phyloP scores from a whole-genome alignment of 2,113 vertebrate species.

The Bombycilla garrulus region DNA sequence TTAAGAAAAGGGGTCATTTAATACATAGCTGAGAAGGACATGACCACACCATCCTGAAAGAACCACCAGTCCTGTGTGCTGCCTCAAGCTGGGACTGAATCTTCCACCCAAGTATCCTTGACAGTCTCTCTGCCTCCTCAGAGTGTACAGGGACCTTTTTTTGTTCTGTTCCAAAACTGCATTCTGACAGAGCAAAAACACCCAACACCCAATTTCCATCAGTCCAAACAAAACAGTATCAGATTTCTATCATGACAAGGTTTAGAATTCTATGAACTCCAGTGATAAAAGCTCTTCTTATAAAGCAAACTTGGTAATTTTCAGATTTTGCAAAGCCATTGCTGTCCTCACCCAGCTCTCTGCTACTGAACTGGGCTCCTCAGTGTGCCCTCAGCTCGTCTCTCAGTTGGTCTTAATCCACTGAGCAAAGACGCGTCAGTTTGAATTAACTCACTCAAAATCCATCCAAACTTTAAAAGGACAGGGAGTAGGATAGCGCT shows the following conservation, averaged over 20 bases:
- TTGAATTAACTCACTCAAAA: neutral
- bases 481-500: neutral
- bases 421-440: neutral
- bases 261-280: neutral
- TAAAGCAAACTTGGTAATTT: neutral
- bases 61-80: neutral
- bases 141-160: fast-evolving
- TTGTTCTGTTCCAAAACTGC: neutral
- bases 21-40: neutral
- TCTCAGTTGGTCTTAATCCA: neutral
- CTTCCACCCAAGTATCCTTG: neutral
- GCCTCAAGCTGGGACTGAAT: neutral
- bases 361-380: neutral
- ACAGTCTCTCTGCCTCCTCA: neutral
- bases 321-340: neutral
- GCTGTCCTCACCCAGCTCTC: neutral
- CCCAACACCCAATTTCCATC: neutral
- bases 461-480: neutral
- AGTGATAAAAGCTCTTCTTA: neutral
- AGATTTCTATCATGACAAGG: neutral
- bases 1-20: neutral
- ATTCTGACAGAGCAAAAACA: neutral
- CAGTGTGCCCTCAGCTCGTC: neutral
- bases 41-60: neutral
- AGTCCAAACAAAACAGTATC: neutral